phyloP scores from a whole-genome alignment of 1,140 invertebrate genomes.

The Alviniconcha marisindica region DNA sequence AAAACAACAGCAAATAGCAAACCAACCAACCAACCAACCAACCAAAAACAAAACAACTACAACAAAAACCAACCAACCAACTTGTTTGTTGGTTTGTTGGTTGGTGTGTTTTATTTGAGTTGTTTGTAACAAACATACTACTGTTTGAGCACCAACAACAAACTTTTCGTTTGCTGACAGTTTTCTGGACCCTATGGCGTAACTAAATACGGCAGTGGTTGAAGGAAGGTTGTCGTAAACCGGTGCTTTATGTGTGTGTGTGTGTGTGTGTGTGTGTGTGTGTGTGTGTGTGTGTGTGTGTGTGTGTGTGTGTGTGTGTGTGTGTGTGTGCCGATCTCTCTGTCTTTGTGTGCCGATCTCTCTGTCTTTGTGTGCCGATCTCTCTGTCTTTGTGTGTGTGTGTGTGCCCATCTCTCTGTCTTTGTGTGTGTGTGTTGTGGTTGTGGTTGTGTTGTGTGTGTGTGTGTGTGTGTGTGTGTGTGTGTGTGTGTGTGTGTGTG shows the following conservation, averaged over 20 bases:
- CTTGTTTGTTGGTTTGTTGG: too few species aligned
- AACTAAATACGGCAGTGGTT: too few species aligned
- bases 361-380: background rate
- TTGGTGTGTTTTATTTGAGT: too few species aligned
- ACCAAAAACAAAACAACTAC: too few species aligned
- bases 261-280: background rate
- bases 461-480: conserved; percentile 12
- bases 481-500: background rate
- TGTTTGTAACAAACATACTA: too few species aligned
- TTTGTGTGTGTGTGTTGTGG: background rate
- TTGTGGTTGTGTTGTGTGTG: background rate
- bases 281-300: background rate
- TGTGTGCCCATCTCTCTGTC: background rate
- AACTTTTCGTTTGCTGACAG: too few species aligned
- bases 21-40: too few species aligned
- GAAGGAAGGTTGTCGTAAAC: background rate
- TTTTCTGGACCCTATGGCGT: too few species aligned
- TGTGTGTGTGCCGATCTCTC: background rate
- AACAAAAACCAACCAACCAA: too few species aligned
- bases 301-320: background rate
- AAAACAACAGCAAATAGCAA: too few species aligned
- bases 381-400: background rate
- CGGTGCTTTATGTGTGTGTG: background rate
- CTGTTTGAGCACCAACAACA: too few species aligned
- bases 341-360: background rate